Percentiles rank a stretch among this genome's conserved stretches.
phyloP scores from a whole-genome alignment of 92 coral and sea anemone genomes.

The Diadumene lineata region DNA sequence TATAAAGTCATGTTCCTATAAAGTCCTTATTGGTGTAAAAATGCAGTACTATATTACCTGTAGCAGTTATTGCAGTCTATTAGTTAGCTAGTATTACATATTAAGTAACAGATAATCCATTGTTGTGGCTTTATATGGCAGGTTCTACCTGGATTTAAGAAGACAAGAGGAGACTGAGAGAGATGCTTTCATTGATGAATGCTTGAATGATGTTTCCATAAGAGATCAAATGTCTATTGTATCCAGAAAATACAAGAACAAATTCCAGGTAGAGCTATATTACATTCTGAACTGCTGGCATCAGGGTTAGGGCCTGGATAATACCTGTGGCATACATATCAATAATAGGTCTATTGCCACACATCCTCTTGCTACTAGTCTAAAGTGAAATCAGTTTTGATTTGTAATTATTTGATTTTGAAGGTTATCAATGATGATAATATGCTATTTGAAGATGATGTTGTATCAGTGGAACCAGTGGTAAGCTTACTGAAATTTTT shows the following conservation, averaged over 20 bases:
- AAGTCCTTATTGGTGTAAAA: too few relatives aligned
- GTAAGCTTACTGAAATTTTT: conserved; percentile 69
- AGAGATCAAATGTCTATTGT: conserved; percentile 91
- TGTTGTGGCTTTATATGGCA: neutral
- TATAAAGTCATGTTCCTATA: too few relatives aligned
- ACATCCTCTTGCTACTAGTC: too few relatives aligned
- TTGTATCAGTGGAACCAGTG: conserved; percentile 87
- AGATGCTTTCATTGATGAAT: conserved; percentile 90
- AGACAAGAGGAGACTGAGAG: conserved; percentile 79
- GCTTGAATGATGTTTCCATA: conserved; percentile 77
- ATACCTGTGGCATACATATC: too few relatives aligned
- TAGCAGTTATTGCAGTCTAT: too few relatives aligned
- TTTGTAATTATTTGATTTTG: neutral
- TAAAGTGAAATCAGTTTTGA: too few relatives aligned
- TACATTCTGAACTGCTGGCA: too few relatives aligned
- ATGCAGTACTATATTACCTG: too few relatives aligned
- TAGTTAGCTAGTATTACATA: too few relatives aligned
- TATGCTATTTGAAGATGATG: conserved; percentile 84
- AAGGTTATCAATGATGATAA: conserved; percentile 82
- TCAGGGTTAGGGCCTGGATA: too few relatives aligned
- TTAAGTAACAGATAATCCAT: too few relatives aligned
- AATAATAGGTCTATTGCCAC: too few relatives aligned
- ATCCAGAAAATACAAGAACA: conserved; percentile 73
- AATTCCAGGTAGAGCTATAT: conserved; percentile 75
- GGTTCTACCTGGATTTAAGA: conserved; percentile 82